phyloP scores from a whole-genome alignment of 92 coral and sea anemone genomes.

The Umimayanthus kanabou region DNA sequence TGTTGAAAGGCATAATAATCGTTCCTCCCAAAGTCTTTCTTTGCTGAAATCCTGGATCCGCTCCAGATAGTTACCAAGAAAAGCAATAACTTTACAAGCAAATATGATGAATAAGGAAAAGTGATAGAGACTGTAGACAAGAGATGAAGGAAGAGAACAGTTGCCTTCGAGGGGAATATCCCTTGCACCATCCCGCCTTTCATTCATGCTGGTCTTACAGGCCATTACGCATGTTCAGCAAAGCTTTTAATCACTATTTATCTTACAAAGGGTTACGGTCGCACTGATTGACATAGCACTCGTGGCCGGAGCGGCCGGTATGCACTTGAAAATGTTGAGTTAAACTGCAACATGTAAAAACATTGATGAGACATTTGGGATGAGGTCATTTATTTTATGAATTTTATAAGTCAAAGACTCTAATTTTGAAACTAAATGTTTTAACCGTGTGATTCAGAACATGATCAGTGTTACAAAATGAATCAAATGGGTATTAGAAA shows the following conservation, averaged over 20 bases:
- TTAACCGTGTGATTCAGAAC: no score
- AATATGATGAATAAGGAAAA: no score
- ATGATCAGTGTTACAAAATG: no score
- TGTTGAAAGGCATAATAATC: no score
- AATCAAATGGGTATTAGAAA: no score
- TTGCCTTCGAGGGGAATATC: background rate
- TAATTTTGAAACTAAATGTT: no score
- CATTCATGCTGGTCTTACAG: background rate
- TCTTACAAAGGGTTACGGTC: conserved; percentile 21
- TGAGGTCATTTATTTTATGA: background rate
- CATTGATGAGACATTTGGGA: background rate
- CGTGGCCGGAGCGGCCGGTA: background rate
- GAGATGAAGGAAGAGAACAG: background rate
- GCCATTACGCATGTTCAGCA: background rate
- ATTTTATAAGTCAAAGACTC: no score
- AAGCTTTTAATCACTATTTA: background rate
- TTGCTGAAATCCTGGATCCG: no score
- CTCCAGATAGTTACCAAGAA: no score
- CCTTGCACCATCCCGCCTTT: background rate
- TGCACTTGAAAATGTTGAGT: conserved; percentile 13
- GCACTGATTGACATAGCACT: conserved; percentile 18
- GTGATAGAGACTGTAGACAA: no score
- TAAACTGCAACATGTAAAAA: conserved; percentile 32
- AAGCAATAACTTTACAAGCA: no score
- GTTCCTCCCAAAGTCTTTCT: no score